Evolutionary conservation across 2,888 invertebrate species (phyloP), one percentile per base, ranked within the genome.

Genomic region (Cenopis cana): DNA sequence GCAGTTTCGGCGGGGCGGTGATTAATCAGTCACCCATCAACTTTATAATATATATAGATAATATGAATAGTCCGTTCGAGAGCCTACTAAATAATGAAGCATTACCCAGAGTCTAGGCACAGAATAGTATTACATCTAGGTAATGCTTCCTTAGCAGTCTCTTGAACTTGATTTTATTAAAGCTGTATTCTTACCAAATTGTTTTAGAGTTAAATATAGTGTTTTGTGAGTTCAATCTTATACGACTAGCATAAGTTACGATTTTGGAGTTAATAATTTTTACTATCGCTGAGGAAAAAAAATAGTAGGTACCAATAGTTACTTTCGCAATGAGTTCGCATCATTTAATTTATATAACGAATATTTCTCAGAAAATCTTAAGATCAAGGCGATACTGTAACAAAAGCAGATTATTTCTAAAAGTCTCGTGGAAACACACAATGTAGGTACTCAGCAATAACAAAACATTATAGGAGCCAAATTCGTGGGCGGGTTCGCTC

Each of bases 401-500:
- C 61, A 68, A 68, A 38, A 68, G 46, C 20, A 60, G 18, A 61
- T 52, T 60, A 60, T 68, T 68, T 61, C 46, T 24, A 52, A 59
- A 65, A 55, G 49, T 50, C 60, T 49, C 29, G 14, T 46, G 6
- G 49, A 49, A 54, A 70, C n/a, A 67, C 54, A 68, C 56, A 56
- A 62, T 67, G 46, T n/a, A n/a, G n/a, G n/a, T 50, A 38, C 56
- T 17, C 52, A 57, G 64, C 69, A 73, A 73, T 73, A 75, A 70
- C 73, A 72, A 75, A 76, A 74, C 67, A 71, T 71, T 59, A 69
- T 68, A 74, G 74, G 73, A 71, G 74, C 73, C 74, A 74, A 76
- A 71, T 74, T 69, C 54, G 73, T 75, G 70, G 77, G 76, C 73
- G 77, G 76, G 73, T 74, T 68, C 68, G 64, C 73, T 75, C 77